Evolutionary conservation across 2,888 invertebrate genomes (phyloP), one percentile per base, ranked within the genome.

Genomic region (Linnaemya tessellans): DNA sequence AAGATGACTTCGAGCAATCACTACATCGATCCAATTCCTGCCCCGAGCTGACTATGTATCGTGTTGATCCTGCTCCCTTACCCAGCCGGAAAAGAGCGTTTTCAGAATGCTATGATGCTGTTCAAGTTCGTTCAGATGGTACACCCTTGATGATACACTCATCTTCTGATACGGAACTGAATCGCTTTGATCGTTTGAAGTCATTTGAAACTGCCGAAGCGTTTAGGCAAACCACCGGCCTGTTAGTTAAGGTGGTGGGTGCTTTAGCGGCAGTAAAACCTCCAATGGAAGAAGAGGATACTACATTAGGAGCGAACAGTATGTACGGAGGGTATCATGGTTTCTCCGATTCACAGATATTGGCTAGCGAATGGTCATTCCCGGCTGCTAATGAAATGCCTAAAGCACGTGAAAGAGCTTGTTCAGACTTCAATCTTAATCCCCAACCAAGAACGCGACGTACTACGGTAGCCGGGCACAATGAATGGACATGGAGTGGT

Each of bases 91-190:
- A 93, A 89, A 93, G 96, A 71, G 96, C 96, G 0, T 95, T 95
- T 88, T 96, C 96, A 0, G 95, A 95, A 90, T 94, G 95, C 82
- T 94, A 94, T 81, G 93, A 94, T 88, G 25, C 93, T 25, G 71
- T 86, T 18, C 88, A 88, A 7, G 88, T 87, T 0, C 88, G 88
- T n/a, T 71, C 87, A 0, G 86, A 80, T 4, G 88, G 86, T 22
- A 87, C 87, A 1, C 87, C 88, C 8, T 80, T 87, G 3, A 88
- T 89, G 64, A 74, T 87, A 3, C 94, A 96, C 78, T 95, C 96
- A 70, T 95, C 95, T 87, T 97, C 97, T 0, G 97, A 97, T 88
- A 96, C 96, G 0, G 97, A 97, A 91, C 93, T 97, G 60, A 94
- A 95, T 82, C 94, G 95, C 56, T 96, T 97, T 87, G 96, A 97